Evolutionary conservation across 2,888 invertebrate genomes (phyloP).

Genomic region (Drosophila trichaetosa): DNA sequence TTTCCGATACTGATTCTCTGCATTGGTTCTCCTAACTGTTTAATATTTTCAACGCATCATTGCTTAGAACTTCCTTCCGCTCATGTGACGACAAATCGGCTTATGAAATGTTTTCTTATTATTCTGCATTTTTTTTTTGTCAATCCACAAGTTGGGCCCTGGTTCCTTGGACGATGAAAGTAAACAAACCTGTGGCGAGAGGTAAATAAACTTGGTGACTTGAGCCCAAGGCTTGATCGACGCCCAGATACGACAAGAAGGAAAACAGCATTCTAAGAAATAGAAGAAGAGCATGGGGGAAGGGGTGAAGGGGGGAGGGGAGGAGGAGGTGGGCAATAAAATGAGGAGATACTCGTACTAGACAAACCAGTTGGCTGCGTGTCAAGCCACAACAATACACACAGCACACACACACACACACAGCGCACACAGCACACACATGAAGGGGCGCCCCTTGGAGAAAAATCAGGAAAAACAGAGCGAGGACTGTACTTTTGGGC

Average conservation of each 20-base stretch:
- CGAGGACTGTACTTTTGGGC: conserved; percentile 68
- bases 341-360: conserved; percentile 67
- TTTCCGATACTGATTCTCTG: conserved; percentile 38
- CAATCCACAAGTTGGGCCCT: conserved; percentile 6
- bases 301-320: conserved; percentile 13
- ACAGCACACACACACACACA: conserved; percentile 19
- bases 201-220: conserved; percentile 68
- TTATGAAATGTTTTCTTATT: conserved; percentile 53
- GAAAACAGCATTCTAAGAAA: conserved; percentile 73
- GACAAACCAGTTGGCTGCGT: conserved; percentile 71
- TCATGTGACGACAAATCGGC: conserved; percentile 58
- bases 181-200: conserved; percentile 56
- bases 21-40: conserved; percentile 23
- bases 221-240: conserved; percentile 54
- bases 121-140: conserved; percentile 19
- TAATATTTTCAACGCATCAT: conserved; percentile 70
- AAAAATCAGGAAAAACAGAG: conserved; percentile 74
- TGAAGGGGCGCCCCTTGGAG: conserved; percentile 59
- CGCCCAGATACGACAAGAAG: conserved; percentile 46
- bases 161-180: conserved; percentile 37
- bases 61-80: conserved; percentile 69
- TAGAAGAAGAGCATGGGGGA: conserved; percentile 36
- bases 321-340: conserved; percentile 53
- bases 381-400: conserved; percentile 39
- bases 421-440: not conserved